Evolutionary conservation across 2,888 invertebrate species (phyloP).

Genomic region (Entomobrya multifasciata): DNA sequence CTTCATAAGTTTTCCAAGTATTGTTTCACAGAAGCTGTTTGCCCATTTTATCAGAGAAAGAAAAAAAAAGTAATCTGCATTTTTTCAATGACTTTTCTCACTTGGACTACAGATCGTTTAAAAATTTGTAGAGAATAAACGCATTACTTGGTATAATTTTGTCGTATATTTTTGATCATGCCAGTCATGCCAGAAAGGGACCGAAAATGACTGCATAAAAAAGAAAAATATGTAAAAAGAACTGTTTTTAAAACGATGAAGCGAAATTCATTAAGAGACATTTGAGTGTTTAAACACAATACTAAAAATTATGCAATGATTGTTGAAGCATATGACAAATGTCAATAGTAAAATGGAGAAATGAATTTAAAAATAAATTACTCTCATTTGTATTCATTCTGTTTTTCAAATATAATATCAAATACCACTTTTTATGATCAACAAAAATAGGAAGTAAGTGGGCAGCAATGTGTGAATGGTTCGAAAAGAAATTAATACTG

Average conservation of each 20-base stretch:
- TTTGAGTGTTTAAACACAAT: constrained; percentile 19
- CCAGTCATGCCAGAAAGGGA: not conserved
- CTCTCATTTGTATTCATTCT: constrained; percentile 52
- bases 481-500: constrained; percentile 31
- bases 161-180: constrained; percentile 20
- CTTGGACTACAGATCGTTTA: constrained; percentile 3
- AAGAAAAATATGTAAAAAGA: not conserved
- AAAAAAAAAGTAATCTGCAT: constrained; percentile 41
- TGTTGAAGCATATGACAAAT: constrained; percentile 32
- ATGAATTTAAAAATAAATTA: constrained; percentile 10
- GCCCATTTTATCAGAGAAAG: constrained; percentile 16
- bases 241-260: constrained; percentile 11
- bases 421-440: not conserved
- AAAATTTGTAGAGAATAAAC: constrained; percentile 14
- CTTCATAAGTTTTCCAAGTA: not conserved
- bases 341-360: constrained; percentile 9
- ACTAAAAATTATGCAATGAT: no score
- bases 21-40: not conserved
- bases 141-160: constrained; percentile 39
- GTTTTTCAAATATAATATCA: constrained; percentile 17
- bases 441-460: not conserved
- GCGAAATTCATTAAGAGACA: constrained; percentile 11
- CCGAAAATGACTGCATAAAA: not conserved
- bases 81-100: constrained; percentile 24
- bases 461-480: not conserved